Percentiles rank a stretch among this genome's conserved stretches.
These are phyloP conservation scores for Prunella himalayana DNA, from an alignment of 2,113 vertebrate species.

Conservation along the genomic window DNA sequence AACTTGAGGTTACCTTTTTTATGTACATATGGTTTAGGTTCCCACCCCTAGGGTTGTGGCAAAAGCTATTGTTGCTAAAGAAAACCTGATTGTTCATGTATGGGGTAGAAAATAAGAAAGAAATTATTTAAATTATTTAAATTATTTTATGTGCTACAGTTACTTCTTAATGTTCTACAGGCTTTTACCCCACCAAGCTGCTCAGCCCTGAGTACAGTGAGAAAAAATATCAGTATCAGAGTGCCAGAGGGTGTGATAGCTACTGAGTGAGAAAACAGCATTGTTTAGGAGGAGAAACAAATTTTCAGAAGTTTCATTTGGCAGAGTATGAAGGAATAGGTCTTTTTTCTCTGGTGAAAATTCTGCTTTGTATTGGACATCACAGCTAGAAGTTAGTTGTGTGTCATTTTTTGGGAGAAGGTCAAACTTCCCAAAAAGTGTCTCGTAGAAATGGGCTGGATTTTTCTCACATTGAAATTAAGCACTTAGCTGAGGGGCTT, in stretches of 20 bases:
- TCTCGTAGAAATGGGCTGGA: neutral
- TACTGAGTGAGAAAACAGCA: neutral
- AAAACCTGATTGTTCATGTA: neutral
- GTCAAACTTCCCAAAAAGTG: neutral
- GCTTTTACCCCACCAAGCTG: neutral
- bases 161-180: neutral
- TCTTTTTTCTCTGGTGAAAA: neutral
- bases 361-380: neutral
- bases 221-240: neutral
- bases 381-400: neutral
- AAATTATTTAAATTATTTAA: neutral
- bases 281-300: neutral
- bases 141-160: neutral
- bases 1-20: slow-evolving; percentile 46
- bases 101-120: neutral
- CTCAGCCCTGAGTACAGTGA: neutral
- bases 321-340: neutral
- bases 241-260: neutral
- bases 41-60: neutral
- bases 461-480: neutral
- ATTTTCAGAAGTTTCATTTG: neutral
- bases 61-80: slow-evolving; percentile 14
- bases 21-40: slow-evolving; percentile 10
- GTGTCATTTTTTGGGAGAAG: neutral
- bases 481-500: neutral